Evolutionary conservation across 2,888 invertebrate species (phyloP).

Genomic region (Allolobophora icterica): DNA sequence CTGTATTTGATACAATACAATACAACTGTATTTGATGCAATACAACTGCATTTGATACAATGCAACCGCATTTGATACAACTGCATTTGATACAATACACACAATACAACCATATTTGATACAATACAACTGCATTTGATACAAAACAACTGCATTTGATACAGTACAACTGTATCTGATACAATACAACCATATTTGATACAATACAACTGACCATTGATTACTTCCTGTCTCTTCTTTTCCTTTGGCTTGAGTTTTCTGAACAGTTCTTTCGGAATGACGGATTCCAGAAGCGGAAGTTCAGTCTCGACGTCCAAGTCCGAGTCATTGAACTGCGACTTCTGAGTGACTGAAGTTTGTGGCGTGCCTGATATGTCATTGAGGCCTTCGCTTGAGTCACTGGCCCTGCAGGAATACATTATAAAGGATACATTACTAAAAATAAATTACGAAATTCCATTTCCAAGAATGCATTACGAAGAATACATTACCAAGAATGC

Average conservation of each 20-base stretch:
- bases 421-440: neutral
- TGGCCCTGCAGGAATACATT: neutral
- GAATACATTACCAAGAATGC: neutral
- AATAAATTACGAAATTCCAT: neutral
- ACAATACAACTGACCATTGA: conserved; percentile 79
- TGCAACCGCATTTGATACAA: no score
- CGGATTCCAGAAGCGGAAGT: conserved; percentile 80
- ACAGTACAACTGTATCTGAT: no score
- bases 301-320: conserved; percentile 71
- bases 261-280: conserved; percentile 78
- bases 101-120: no score
- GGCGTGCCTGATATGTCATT: conserved; percentile 1
- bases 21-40: no score
- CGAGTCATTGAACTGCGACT: conserved; percentile 52
- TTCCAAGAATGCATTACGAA: neutral
- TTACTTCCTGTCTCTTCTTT: conserved; percentile 88
- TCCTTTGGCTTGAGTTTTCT: conserved; percentile 79
- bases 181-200: no score
- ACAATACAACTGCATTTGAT: no score
- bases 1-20: no score
- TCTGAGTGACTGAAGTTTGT: neutral
- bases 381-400: conserved; percentile 19
- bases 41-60: no score
- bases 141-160: no score
- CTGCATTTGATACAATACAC: no score